phyloP scores from a whole-genome alignment of 35 echinoderm and acorn worm genomes.

The Ophioderma brevispina region DNA sequence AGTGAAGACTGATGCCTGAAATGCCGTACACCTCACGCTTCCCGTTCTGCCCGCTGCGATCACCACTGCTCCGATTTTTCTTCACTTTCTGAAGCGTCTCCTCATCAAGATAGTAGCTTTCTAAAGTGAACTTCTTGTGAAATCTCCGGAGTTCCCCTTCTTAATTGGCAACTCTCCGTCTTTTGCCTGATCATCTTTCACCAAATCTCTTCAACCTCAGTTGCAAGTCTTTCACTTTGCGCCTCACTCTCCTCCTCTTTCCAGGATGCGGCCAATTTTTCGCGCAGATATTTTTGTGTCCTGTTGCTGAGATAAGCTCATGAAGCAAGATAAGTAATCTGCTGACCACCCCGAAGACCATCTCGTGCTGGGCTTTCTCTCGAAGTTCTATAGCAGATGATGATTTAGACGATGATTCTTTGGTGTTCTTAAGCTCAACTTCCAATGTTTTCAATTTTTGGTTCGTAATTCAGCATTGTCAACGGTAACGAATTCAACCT shows the following conservation, averaged over 20 bases:
- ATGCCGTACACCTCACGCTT: not conserved
- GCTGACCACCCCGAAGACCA: constrained; percentile 77
- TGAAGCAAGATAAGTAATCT: constrained; percentile 82
- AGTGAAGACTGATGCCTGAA: not conserved
- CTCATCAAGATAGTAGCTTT: constrained; percentile 71
- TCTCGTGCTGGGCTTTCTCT: constrained; percentile 62
- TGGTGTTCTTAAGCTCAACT: constrained; percentile 44
- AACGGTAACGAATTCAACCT: constrained; percentile 46
- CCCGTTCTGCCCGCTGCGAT: not conserved
- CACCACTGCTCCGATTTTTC: not conserved
- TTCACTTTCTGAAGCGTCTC: constrained; percentile 47
- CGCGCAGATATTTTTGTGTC: constrained; percentile 88
- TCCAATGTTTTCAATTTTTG: constrained; percentile 58
- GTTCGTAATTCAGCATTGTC: constrained; percentile 60
- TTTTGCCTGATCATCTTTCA: constrained; percentile 94
- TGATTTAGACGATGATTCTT: not conserved
- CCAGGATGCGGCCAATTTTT: constrained; percentile 90
- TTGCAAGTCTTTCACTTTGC: constrained; percentile 87
- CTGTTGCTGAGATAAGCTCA: constrained; percentile 78
- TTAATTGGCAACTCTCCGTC: constrained; percentile 77
- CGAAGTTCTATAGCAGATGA: not conserved
- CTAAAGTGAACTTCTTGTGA: constrained; percentile 76
- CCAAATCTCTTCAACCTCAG: constrained; percentile 90
- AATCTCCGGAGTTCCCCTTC: constrained; percentile 89
- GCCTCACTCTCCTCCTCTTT: constrained; percentile 87